A percentile compares a stretch with the other conserved stretches of the same genome.
Conservation (phyloP, 2,888 invertebrate genomes). For the Erpobdella octoculata region DNA sequence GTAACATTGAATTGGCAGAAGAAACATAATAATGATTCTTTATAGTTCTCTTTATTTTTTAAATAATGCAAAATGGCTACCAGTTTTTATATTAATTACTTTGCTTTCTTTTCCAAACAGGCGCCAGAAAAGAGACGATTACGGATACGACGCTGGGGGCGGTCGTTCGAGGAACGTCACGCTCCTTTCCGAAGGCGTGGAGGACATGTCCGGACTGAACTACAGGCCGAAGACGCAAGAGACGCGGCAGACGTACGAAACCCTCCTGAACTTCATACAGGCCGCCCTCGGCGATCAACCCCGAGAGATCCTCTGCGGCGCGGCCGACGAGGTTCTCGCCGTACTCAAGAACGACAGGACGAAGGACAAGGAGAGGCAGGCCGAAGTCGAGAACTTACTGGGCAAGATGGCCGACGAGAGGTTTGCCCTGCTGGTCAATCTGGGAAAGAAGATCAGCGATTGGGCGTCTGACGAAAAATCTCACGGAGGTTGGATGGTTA, state of each 20-base stretch:
- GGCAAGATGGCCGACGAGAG: constrained; percentile 76
- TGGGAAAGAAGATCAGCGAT: constrained; percentile 89
- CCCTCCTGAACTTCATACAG: constrained; percentile 88
- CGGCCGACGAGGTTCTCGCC: constrained; percentile 94
- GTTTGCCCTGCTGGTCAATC: constrained; percentile 88
- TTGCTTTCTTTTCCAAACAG: too few species aligned
- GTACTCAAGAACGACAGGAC: constrained; percentile 88
- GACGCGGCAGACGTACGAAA: constrained; percentile 91
- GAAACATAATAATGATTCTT: background rate
- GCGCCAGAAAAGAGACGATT: too few species aligned
- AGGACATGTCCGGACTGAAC: constrained; percentile 85
- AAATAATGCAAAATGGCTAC: too few species aligned
- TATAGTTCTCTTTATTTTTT: too few species aligned
- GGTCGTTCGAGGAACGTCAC: constrained; percentile 82
- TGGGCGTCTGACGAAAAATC: constrained; percentile 60
- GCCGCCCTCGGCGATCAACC: constrained; percentile 93
- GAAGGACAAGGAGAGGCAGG: constrained; percentile 83
- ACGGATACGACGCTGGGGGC: too few species aligned
- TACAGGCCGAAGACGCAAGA: constrained; percentile 95
- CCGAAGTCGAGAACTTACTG: constrained; percentile 76
- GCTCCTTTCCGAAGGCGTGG: constrained; percentile 66
- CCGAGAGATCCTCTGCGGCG: constrained; percentile 88
- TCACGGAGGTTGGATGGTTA: constrained; percentile 31
- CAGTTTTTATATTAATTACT: too few species aligned
- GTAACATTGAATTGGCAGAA: too few species aligned